Evolutionary conservation across 2,888 invertebrate species (phyloP).

Genomic region (Brachynemurus nebulosus): DNA sequence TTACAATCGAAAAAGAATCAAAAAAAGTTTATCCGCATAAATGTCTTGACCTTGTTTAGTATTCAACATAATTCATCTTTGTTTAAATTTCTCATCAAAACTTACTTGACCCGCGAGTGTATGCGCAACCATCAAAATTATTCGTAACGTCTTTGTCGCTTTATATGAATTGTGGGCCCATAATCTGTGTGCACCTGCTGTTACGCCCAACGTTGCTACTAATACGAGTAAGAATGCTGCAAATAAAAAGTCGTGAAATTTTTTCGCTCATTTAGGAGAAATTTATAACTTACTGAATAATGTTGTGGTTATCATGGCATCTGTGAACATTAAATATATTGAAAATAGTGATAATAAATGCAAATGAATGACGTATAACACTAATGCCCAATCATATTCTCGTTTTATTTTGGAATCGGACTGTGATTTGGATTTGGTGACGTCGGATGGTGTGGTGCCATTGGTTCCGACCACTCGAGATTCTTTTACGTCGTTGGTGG

Average conservation of each 20-base stretch:
- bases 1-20: no score
- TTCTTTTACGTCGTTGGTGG: no score
- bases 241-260: no score
- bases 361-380: slow-evolving; percentile 60
- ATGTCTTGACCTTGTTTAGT: not conserved
- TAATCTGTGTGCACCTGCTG: slow-evolving; percentile 82
- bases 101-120: slow-evolving; percentile 78
- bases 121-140: slow-evolving; percentile 71
- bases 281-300: slow-evolving; percentile 2
- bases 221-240: slow-evolving; percentile 48
- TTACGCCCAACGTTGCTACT: slow-evolving; percentile 62
- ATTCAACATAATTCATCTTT: not conserved
- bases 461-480: no score
- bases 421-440: not conserved
- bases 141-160: slow-evolving; percentile 52
- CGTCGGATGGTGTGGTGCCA: no score
- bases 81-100: no score
- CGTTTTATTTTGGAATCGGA: slow-evolving; percentile 27
- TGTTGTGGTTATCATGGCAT: not conserved
- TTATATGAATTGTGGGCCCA: slow-evolving; percentile 84
- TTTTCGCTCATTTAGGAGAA: not conserved
- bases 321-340: slow-evolving; percentile 36
- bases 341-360: slow-evolving; percentile 54
- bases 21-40: not conserved
- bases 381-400: slow-evolving; percentile 57